Conservation (phyloP, 1,140 invertebrate genomes). For the Trigoniulus corallinus region DNA sequence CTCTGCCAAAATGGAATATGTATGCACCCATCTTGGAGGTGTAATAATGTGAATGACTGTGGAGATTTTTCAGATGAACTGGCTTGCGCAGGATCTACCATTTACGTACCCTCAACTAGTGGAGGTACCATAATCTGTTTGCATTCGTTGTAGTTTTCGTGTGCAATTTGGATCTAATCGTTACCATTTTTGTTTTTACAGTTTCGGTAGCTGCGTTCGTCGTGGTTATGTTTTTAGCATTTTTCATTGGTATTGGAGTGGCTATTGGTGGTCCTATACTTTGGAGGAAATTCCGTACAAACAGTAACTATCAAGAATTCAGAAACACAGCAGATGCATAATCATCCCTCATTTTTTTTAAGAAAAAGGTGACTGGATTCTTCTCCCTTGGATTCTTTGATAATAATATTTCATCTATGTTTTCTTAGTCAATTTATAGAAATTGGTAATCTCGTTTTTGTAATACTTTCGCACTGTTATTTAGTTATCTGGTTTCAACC, state of each 20-base stretch:
- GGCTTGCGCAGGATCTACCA: slow-evolving; percentile 3
- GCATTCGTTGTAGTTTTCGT: too few species aligned
- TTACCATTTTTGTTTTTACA: too few species aligned
- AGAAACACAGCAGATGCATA: background rate
- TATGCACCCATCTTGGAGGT: slow-evolving; percentile 13
- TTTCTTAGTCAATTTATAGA: too few species aligned
- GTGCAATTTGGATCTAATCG: too few species aligned
- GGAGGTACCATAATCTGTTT: background rate
- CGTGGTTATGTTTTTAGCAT: background rate
- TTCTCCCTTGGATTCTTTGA: too few species aligned
- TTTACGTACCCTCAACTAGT: background rate
- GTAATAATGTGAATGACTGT: slow-evolving; percentile 14
- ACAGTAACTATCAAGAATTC: background rate
- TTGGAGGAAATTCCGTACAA: background rate
- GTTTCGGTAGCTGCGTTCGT: background rate
- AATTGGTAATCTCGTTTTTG: too few species aligned
- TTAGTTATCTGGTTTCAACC: too few species aligned
- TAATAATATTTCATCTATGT: too few species aligned
- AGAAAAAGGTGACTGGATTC: too few species aligned
- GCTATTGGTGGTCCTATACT: background rate
- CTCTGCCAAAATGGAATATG: slow-evolving; percentile 13
- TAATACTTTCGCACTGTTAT: too few species aligned
- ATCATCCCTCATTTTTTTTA: too few species aligned
- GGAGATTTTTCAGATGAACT: slow-evolving; percentile 15
- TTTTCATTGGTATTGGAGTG: background rate